These are phyloP conservation scores for Drosophila melanica DNA, from an alignment of 1,140 invertebrate genomes.

Conservation along the genomic window DNA sequence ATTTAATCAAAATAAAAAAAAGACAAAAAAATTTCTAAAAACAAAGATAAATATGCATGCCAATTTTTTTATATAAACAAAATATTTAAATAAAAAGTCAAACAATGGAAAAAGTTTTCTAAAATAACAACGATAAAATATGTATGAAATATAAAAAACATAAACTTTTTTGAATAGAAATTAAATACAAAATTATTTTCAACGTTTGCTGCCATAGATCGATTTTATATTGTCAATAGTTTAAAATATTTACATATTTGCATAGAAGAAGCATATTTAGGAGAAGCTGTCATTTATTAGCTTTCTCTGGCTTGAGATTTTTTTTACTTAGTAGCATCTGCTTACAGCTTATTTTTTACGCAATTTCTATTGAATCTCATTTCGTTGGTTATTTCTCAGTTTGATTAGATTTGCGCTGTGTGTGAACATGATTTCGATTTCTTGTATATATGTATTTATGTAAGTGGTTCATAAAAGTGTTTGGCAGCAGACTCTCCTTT, in stretches of 20 bases:
- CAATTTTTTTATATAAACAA: no score
- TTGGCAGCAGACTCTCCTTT: background rate
- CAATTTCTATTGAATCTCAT: background rate
- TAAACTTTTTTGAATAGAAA: background rate
- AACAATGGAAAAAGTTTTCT: no score
- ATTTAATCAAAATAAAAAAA: no score
- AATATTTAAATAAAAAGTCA: no score
- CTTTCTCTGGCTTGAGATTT: no score
- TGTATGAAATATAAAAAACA: background rate
- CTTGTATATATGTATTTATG: constrained; percentile 1
- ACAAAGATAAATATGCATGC: background rate
- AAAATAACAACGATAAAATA: background rate
- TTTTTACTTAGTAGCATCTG: no score
- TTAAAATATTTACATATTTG: no score
- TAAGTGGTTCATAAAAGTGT: background rate
- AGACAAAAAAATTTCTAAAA: background rate
- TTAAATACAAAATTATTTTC: no score
- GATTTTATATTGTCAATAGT: no score
- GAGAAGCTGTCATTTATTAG: no score
- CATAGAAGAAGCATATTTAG: no score
- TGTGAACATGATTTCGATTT: constrained; percentile 2
- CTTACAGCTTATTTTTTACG: background rate
- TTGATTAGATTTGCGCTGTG: constrained; percentile 22
- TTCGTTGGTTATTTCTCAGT: constrained; percentile 1
- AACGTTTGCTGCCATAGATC: no score